Base-by-base conservation (phyloP, 1,140 invertebrate genomes). In the Drosophila orosa region DNA sequence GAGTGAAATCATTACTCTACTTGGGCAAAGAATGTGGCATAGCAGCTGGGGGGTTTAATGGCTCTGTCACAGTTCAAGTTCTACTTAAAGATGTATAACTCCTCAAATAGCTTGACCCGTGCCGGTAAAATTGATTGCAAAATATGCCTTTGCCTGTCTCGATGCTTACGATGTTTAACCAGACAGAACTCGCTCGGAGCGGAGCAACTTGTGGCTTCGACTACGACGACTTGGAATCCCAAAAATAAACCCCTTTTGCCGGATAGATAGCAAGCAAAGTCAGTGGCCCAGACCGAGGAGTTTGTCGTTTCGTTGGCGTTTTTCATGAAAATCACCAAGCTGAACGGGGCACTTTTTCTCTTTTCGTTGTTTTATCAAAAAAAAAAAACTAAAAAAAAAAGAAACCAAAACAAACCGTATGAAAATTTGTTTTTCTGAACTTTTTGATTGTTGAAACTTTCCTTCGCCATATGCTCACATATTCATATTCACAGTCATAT, bases 301-400 rank as follows among this genome's bases (percentile, higher is more conserved):
- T 80, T 81, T 79, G 80, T 83, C 66, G 74, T 83, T 87, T 86
- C 78, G 76, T 77, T 66, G 61, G 39, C 56, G 61, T 65, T 82
- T 82, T 83, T 84, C 79, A 67, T 87, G 62, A 58, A 86, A 86
- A 86, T 83, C 83, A 86, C 81, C 66, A 76, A 87, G 83, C 83
- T 83, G 83, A 86, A 86, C 83, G 83, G 73, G 27, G 22, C 62
- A 44, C 67, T 73, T 66, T 37, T 69, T 68, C 31, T 69, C 74
- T 69, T 66, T 71, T 63, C 27, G 19, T 29, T 52, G 22, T 74
- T 77, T 73, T 76, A 76, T 85, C 58, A 74, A 72, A 78, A 72
- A 80, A n/a, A n/a, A 57, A 71, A 80, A 73, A 63, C 67, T 74
- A 71, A 78, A 86, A 55, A 35, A 37, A 37, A 39, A 82, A 72